Base-by-base conservation (phyloP, 1,140 invertebrate species). In the Thalassaphorura encarpata region DNA sequence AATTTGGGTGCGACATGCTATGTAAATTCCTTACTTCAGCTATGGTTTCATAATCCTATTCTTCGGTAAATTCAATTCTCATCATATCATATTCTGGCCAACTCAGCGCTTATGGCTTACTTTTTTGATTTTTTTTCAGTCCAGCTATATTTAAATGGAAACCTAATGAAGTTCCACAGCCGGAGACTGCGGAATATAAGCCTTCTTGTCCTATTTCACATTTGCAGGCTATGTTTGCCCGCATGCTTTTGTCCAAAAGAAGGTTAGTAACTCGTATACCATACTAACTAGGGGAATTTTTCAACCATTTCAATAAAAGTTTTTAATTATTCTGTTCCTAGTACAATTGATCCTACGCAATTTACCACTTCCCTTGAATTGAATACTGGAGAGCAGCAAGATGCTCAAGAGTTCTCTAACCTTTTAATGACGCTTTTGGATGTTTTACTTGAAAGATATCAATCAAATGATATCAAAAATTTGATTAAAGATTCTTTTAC, bases 1-100 rank as follows among this genome's bases (percentile, higher is more conserved):
- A 85, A 85, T 73, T 69, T 84, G 49, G 83, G 83, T 40, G 81
- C 81, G 18, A 85, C 83, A 11, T 85, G 83, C 70, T 85, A 85
- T 67, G 80, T 84, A 6, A 85, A 85, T 69, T 81, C 81, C 63
- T 76, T 83, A 56, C 74, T 85, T 36, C 83, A 85, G 71, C 72
- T 84, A 24, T 84, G 82, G 82, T 84, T 81, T 70, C 82, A 84
- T 63, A 84, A 83, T 68, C 73, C 76, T 60, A 72, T 72, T 31
- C 78, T 84, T 65, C 76, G 78, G 76, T 77, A 69, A 54, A 51
- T 46, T 39, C 42, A 29, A 24, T 24, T 36, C 43, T 52, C 36
- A 47, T 54, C 50, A n/a, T n/a, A n/a, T 43, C 40, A 28, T 54
- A 33, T 51, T 27, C 19, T 42, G 24, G 18, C 16, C 29, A 11